A percentile compares a stretch with the other conserved stretches of the same genome.
These are phyloP conservation scores for Stenchaetothrips biformis DNA, from an alignment of 2,888 invertebrate genomes.

Conservation along the genomic window DNA sequence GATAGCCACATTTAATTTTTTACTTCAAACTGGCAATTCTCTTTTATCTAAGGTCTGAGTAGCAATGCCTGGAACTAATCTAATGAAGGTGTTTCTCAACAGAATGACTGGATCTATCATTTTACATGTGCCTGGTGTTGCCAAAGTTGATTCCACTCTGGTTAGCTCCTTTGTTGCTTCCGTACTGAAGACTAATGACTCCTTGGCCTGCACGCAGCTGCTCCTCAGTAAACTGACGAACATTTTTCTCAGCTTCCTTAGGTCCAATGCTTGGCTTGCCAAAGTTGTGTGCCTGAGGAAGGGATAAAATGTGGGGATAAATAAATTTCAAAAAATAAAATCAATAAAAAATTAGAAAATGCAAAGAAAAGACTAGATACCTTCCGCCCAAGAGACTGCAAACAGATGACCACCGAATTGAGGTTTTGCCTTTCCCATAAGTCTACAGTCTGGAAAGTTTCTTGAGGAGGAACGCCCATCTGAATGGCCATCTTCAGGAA, in stretches of 20 bases:
- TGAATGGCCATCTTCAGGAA: slow-evolving; percentile 79
- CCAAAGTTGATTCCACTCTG: slow-evolving; percentile 96
- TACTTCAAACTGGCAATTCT: neutral
- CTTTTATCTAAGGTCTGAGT: neutral
- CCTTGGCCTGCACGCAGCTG: slow-evolving; percentile 88
- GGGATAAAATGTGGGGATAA: slow-evolving; percentile 25
- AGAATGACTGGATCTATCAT: slow-evolving; percentile 7
- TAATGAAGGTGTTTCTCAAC: slow-evolving; percentile 11
- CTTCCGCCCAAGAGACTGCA: slow-evolving; percentile 93
- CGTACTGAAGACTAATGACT: slow-evolving; percentile 92
- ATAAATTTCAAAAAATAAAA: slow-evolving; percentile 31
- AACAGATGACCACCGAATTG: slow-evolving; percentile 90
- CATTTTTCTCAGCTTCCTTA: slow-evolving; percentile 93
- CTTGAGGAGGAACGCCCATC: slow-evolving; percentile 88
- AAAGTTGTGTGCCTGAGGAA: slow-evolving; percentile 66
- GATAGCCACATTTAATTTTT: neutral
- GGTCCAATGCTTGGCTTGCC: slow-evolving; percentile 90
- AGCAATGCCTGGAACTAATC: slow-evolving; percentile 6
- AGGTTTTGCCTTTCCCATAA: slow-evolving; percentile 95
- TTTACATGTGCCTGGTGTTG: slow-evolving; percentile 95
- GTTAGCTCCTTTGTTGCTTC: slow-evolving; percentile 95
- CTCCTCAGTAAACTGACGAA: slow-evolving; percentile 88
- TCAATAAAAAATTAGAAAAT: slow-evolving; percentile 5
- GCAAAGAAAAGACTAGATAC: slow-evolving; percentile 47
- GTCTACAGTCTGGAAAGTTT: slow-evolving; percentile 96